phyloP scores from a whole-genome alignment of 2,888 invertebrate genomes.

The Neria commutata region DNA sequence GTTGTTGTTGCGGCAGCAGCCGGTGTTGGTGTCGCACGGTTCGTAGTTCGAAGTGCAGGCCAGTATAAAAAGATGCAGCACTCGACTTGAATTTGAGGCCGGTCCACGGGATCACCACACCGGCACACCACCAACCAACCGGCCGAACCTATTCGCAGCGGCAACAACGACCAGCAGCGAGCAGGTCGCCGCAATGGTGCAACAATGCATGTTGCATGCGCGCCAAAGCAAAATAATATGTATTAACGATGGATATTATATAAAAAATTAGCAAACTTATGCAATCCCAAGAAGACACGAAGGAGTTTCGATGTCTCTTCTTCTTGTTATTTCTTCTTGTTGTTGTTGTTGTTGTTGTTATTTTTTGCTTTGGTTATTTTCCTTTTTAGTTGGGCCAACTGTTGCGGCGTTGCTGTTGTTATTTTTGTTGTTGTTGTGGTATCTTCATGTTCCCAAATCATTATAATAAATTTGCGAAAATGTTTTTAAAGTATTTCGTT shows the following conservation, averaged over 20 bases:
- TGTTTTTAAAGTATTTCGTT: constrained; percentile 10
- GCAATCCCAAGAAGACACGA: constrained; percentile 49
- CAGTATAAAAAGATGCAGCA: background rate
- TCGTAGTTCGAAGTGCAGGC: constrained; percentile 51
- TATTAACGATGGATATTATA: constrained; percentile 59
- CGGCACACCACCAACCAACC: too few relatives aligned
- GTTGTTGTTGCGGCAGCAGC: background rate
- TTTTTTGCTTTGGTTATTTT: too few relatives aligned
- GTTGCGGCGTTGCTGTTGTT: background rate
- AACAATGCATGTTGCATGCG: constrained; percentile 37
- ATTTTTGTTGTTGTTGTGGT: background rate
- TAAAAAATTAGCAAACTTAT: constrained; percentile 52
- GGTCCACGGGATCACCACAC: constrained; percentile 23
- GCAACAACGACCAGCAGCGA: constrained; percentile 16
- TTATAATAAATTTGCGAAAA: constrained; percentile 48
- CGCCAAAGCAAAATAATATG: constrained; percentile 52
- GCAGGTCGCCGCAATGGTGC: constrained; percentile 22
- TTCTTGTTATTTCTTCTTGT: background rate
- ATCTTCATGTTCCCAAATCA: constrained; percentile 27
- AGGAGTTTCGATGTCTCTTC: constrained; percentile 21
- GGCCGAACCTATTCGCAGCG: constrained; percentile 4
- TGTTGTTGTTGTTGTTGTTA: background rate
- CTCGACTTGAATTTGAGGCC: constrained; percentile 14
- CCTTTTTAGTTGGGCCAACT: too few relatives aligned
- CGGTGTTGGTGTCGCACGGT: constrained; percentile 29